These are phyloP conservation scores for Pterobdella sp. DNA, from an alignment of 2,888 invertebrate genomes.

Conservation along the genomic window DNA sequence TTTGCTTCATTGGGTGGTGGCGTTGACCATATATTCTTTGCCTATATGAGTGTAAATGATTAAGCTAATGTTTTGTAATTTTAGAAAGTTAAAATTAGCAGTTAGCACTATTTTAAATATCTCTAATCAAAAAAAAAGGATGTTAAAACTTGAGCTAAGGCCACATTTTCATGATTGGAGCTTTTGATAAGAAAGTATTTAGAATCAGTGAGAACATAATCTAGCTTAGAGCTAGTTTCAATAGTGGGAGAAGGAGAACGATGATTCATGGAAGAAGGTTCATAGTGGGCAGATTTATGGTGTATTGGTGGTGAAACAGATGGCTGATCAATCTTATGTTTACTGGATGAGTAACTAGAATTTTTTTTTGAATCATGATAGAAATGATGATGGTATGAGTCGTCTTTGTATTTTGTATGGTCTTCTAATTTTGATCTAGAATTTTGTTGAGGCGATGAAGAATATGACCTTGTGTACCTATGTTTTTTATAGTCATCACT, in stretches of 20 bases:
- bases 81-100: too few relatives aligned
- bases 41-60: slow-evolving; percentile 53
- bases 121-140: too few relatives aligned
- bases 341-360: background rate
- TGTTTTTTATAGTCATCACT: too few relatives aligned
- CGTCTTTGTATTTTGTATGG: background rate
- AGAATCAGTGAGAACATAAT: slow-evolving; percentile 57
- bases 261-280: background rate
- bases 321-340: background rate
- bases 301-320: background rate
- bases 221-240: slow-evolving; percentile 55
- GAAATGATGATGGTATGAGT: background rate
- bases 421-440: background rate
- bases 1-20: slow-evolving; percentile 92
- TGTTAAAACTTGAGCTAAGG: background rate
- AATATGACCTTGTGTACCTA: too few relatives aligned
- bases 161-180: slow-evolving; percentile 21
- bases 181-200: slow-evolving; percentile 12
- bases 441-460: background rate
- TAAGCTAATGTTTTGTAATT: background rate
- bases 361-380: background rate
- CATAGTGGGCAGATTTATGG: background rate
- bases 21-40: slow-evolving; percentile 88
- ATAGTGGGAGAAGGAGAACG: slow-evolving; percentile 54
- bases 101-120: too few relatives aligned